Conservation (phyloP, 2,797 vertebrate genomes). For the Mergus octosetaceus region DNA sequence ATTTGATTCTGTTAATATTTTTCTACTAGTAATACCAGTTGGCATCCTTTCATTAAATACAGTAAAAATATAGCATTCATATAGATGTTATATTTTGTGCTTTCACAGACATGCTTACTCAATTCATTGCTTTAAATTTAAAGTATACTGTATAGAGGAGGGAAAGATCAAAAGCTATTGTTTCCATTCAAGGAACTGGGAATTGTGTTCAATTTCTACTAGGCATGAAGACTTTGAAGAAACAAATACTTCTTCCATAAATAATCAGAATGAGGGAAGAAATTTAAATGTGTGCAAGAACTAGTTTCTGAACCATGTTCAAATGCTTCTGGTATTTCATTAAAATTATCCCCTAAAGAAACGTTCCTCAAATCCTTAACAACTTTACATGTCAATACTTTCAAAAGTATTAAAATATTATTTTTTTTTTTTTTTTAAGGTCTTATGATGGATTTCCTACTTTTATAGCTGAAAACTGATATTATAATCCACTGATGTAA, state of each 20-base stretch:
- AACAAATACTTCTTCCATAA: constrained; percentile 11
- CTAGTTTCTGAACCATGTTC: neutral
- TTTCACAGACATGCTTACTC: neutral
- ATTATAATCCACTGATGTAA: neutral
- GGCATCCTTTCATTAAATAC: neutral
- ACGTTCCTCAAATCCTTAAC: neutral
- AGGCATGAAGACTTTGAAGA: neutral
- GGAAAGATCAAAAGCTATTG: neutral
- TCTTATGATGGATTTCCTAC: neutral
- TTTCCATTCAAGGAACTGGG: neutral
- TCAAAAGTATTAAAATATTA: neutral
- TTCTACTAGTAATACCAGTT: neutral
- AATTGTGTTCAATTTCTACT: neutral
- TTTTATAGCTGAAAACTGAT: neutral
- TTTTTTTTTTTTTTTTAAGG: neutral
- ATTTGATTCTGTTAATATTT: neutral
- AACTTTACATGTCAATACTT: neutral
- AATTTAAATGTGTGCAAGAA: neutral
- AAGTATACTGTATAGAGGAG: neutral
- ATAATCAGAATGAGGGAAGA: neutral
- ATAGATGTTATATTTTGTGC: neutral
- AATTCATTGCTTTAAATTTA: neutral
- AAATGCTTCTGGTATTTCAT: neutral
- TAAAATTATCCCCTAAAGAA: neutral
- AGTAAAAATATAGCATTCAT: neutral